These are phyloP conservation scores for Cryptus viduatorius DNA, from an alignment of 2,888 invertebrate genomes.

Conservation along the genomic window DNA sequence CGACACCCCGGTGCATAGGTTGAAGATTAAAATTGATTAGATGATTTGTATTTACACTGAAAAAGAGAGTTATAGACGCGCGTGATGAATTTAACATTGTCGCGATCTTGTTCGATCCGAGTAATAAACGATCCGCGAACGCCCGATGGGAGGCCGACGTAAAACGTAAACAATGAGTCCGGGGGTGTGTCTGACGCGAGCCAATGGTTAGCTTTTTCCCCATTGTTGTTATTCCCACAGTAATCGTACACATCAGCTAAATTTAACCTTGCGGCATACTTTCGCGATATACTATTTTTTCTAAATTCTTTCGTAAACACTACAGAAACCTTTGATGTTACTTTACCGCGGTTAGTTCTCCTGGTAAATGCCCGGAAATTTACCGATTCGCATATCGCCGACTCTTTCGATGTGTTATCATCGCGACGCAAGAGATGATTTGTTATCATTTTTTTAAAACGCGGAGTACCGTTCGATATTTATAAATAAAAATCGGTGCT, in stretches of 20 bases:
- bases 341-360: neutral
- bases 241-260: neutral
- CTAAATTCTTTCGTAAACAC: neutral
- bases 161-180: neutral
- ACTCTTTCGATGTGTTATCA: neutral
- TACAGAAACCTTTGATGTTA: neutral
- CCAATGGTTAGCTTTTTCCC: slow-evolving; percentile 14
- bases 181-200: slow-evolving; percentile 10
- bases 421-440: slow-evolving; percentile 37
- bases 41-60: neutral
- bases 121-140: neutral
- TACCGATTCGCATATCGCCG: neutral
- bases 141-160: neutral
- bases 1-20: neutral
- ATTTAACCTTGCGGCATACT: neutral
- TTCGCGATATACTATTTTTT: neutral
- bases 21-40: neutral
- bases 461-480: slow-evolving; percentile 11
- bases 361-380: neutral
- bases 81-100: neutral
- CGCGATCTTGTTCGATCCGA: neutral
- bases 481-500: neutral
- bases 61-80: neutral
- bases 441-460: slow-evolving; percentile 59
- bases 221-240: neutral